Evolutionary conservation across 37 sponge, comb jelly and placozoan species (phyloP).

Genomic region (Geodia barretti): DNA sequence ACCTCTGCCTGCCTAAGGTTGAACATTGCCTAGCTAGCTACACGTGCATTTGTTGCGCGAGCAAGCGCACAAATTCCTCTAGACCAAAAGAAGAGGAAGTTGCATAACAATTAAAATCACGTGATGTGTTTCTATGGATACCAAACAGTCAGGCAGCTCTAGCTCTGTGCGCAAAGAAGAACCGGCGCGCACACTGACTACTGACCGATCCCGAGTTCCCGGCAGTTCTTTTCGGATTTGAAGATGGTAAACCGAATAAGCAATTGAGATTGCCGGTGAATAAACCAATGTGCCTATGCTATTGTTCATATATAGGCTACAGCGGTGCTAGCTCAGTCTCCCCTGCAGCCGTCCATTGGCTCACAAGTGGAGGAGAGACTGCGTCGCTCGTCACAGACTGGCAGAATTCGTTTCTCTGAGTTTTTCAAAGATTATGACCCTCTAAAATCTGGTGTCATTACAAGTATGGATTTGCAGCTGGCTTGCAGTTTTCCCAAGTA

Average conservation of each 20-base stretch:
- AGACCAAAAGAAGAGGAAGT: too few species aligned
- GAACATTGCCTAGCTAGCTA: too few species aligned
- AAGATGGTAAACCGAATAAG: too few species aligned
- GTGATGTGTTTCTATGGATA: too few species aligned
- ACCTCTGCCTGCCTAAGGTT: not conserved
- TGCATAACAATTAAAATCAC: too few species aligned
- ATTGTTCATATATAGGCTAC: slow-evolving; percentile 1
- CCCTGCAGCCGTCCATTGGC: not conserved
- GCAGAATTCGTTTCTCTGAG: slow-evolving; percentile 68
- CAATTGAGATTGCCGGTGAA: too few species aligned
- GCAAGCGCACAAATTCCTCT: not conserved
- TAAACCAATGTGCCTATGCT: too few species aligned
- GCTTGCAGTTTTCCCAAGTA: not conserved
- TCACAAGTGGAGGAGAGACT: slow-evolving; percentile 55
- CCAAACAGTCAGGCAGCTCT: too few species aligned
- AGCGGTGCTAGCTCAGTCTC: not conserved
- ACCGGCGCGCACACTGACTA: too few species aligned
- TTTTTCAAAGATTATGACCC: slow-evolving; percentile 85
- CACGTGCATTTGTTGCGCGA: not conserved
- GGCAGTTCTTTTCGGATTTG: too few species aligned
- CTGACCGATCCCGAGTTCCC: too few species aligned
- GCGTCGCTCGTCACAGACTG: slow-evolving; percentile 29
- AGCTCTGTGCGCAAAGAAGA: too few species aligned
- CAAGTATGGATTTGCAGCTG: slow-evolving; percentile 20
- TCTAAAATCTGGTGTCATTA: slow-evolving; percentile 62